phyloP scores from a whole-genome alignment of 2,888 invertebrate species.

The Caenorhabditis sp. region DNA sequence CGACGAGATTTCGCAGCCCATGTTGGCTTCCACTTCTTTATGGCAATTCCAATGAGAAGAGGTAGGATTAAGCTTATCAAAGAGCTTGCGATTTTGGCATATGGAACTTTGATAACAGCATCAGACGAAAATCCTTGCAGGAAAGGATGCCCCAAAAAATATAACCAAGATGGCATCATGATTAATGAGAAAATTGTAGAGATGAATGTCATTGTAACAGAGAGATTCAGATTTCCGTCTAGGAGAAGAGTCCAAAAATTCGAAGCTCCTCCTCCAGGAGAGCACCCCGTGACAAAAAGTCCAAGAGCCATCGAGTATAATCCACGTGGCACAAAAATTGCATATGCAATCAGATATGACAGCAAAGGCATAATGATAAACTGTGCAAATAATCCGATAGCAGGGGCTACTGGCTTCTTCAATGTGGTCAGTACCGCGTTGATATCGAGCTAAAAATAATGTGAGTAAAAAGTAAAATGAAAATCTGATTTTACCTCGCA shows the following conservation, averaged over 20 bases:
- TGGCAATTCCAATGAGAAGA: constrained; percentile 80
- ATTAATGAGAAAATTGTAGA: constrained; percentile 89
- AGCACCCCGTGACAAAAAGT: constrained; percentile 76
- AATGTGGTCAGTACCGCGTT: constrained; percentile 78
- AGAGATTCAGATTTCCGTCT: constrained; percentile 92
- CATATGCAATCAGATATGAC: constrained; percentile 74
- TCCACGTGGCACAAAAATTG: constrained; percentile 71
- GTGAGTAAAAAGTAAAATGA: too few relatives aligned
- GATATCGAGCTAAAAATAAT: constrained; percentile 76
- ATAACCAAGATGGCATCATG: constrained; percentile 82
- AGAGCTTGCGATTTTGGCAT: constrained; percentile 72
- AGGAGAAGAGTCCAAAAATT: constrained; percentile 95
- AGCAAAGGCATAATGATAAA: constrained; percentile 82
- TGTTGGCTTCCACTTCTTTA: constrained; percentile 78
- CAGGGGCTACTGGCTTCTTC: constrained; percentile 81
- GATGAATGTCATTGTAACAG: constrained; percentile 94
- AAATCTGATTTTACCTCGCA: constrained; percentile 68
- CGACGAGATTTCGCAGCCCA: constrained; percentile 79
- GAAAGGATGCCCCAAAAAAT: constrained; percentile 80
- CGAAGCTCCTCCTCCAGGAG: constrained; percentile 87
- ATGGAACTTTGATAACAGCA: constrained; percentile 61
- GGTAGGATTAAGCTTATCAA: constrained; percentile 81
- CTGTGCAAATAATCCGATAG: constrained; percentile 81
- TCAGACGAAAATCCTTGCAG: constrained; percentile 71
- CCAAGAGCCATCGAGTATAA: constrained; percentile 79